Conservation (phyloP, 2,113 vertebrate genomes). For the Protobothrops flavoviridis region DNA sequence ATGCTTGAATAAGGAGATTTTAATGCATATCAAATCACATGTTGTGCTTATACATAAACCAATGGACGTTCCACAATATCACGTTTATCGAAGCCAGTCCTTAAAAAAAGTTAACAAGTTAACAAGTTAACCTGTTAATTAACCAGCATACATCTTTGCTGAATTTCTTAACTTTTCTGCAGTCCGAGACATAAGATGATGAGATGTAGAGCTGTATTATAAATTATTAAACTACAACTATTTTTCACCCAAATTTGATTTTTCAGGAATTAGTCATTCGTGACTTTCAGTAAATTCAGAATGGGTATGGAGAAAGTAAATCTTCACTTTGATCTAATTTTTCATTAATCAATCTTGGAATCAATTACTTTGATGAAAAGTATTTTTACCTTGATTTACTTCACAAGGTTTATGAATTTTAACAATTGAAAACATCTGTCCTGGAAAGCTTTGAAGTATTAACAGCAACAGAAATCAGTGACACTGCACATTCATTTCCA, state of each 20-base stretch:
- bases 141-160: not conserved
- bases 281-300: not conserved
- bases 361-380: not conserved
- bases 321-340: not conserved
- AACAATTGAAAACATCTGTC: constrained; percentile 11
- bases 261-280: not conserved
- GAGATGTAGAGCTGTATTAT: not conserved
- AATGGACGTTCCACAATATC: not conserved
- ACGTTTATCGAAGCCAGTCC: not conserved
- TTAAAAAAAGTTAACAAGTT: no score
- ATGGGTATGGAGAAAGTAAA: not conserved
- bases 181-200: not conserved
- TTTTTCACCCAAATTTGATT: not conserved
- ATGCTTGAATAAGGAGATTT: not conserved
- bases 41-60: not conserved
- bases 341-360: constrained; percentile 9
- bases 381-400: constrained; percentile 22
- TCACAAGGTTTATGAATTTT: not conserved
- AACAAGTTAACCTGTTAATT: not conserved
- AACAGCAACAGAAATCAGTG: constrained; percentile 30
- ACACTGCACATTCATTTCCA: constrained; percentile 28
- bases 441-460: not conserved
- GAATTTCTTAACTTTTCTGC: not conserved
- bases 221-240: not conserved
- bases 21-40: not conserved